phyloP scores from a whole-genome alignment of 1,140 invertebrate genomes.

The Contarinia nasturtii region DNA sequence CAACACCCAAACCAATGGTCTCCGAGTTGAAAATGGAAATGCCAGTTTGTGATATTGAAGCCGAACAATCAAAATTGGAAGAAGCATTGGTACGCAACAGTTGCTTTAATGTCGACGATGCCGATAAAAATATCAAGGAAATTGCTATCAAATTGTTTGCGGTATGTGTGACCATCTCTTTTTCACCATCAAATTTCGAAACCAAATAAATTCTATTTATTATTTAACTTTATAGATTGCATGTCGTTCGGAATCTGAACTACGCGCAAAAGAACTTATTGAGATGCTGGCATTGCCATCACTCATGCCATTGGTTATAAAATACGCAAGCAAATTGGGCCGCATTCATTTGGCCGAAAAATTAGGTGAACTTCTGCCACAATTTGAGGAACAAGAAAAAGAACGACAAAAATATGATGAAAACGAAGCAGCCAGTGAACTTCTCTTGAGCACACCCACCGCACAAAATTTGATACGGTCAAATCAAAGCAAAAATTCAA shows the following conservation, averaged over 20 bases:
- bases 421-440: not conserved
- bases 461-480: not conserved
- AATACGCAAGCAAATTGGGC: conserved; percentile 62
- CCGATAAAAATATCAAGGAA: conserved; percentile 44
- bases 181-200: conserved; percentile 3
- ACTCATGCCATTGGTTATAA: conserved; percentile 63
- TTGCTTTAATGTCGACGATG: conserved; percentile 34
- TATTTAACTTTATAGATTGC: conserved; percentile 57
- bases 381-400: conserved; percentile 16
- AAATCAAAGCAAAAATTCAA: not conserved
- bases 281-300: conserved; percentile 58
- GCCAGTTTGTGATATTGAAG: conserved; percentile 61
- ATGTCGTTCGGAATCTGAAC: conserved; percentile 64
- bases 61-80: conserved; percentile 63
- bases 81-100: conserved; percentile 47
- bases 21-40: conserved; percentile 49
- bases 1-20: conserved; percentile 65
- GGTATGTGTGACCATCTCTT: conserved; percentile 29
- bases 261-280: conserved; percentile 69
- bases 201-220: too few relatives aligned
- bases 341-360: conserved; percentile 59
- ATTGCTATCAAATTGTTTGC: conserved; percentile 80
- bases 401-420: not conserved
- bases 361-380: conserved; percentile 25
- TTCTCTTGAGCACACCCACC: not conserved